Percentiles rank a stretch among this genome's conserved stretches.
Conservation (phyloP, 1,140 invertebrate species). For the Hyposmocoma kahamanoa region DNA sequence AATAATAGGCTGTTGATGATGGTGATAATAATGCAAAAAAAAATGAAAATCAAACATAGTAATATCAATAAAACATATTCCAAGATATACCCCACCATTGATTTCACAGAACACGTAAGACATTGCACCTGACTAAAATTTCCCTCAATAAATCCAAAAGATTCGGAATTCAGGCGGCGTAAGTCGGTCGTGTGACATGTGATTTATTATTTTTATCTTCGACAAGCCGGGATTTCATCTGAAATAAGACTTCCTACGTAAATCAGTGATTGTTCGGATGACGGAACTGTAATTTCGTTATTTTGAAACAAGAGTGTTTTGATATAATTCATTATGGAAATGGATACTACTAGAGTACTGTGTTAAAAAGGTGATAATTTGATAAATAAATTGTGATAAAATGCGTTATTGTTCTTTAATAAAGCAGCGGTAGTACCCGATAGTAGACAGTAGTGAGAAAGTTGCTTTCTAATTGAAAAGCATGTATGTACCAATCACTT, state of each 20-base stretch:
- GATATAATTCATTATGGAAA: not conserved
- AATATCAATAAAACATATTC: not conserved
- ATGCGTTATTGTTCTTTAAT: not conserved
- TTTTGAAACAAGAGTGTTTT: too few relatives aligned
- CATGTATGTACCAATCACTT: too few relatives aligned
- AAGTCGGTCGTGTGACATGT: constrained; percentile 40
- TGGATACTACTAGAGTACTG: not conserved
- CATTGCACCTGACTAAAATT: not conserved
- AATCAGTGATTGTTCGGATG: constrained; percentile 33
- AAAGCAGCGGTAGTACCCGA: not conserved
- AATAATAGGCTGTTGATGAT: not conserved
- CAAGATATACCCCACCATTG: not conserved
- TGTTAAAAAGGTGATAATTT: not conserved
- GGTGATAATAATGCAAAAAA: not conserved
- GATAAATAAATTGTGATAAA: not conserved
- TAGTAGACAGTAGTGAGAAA: not conserved
- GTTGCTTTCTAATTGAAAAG: not conserved
- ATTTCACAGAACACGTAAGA: not conserved
- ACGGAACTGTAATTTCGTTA: constrained; percentile 28
- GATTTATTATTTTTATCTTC: constrained; percentile 48
- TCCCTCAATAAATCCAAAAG: constrained; percentile 18
- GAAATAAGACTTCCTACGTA: constrained; percentile 33
- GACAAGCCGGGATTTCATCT: constrained; percentile 32
- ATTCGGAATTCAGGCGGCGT: constrained; percentile 32
- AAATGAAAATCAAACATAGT: not conserved